Percentiles rank a stretch among this genome's conserved stretches.
These are phyloP conservation scores for Ascidia mentula DNA, from an alignment of 23 tunicate species.

Conservation along the genomic window DNA sequence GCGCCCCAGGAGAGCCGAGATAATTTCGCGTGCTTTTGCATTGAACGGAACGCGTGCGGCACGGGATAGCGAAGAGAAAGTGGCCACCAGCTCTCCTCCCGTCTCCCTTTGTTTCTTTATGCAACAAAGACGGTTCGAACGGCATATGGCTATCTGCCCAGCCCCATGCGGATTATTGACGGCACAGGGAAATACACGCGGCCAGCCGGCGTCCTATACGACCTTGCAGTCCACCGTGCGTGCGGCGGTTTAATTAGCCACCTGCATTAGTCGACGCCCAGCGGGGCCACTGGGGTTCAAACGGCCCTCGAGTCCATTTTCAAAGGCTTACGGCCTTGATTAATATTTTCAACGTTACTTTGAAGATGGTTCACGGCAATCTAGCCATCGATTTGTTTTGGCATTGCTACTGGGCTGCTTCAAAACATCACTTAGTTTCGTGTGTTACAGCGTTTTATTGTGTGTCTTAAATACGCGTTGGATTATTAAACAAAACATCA, in stretches of 20 bases:
- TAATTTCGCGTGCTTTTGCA: background rate
- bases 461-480: too few species aligned
- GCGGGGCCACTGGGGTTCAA: background rate
- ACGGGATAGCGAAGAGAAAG: background rate
- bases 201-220: background rate
- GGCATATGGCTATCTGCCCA: conserved; percentile 9
- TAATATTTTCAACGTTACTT: background rate
- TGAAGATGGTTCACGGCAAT: too few species aligned
- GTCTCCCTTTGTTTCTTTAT: conserved; percentile 4
- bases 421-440: too few species aligned
- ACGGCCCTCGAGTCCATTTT: background rate
- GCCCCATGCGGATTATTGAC: background rate
- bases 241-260: background rate
- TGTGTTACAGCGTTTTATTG: too few species aligned
- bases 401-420: too few species aligned
- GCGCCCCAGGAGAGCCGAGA: conserved; percentile 1
- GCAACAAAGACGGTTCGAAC: background rate
- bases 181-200: background rate
- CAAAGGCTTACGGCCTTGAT: too few species aligned
- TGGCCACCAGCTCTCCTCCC: background rate
- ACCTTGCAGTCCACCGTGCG: background rate
- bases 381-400: too few species aligned
- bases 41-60: background rate
- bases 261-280: background rate
- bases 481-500: too few species aligned